These are phyloP conservation scores for Gandaritis pyraliata DNA, from an alignment of 2,888 invertebrate genomes.

Conservation along the genomic window DNA sequence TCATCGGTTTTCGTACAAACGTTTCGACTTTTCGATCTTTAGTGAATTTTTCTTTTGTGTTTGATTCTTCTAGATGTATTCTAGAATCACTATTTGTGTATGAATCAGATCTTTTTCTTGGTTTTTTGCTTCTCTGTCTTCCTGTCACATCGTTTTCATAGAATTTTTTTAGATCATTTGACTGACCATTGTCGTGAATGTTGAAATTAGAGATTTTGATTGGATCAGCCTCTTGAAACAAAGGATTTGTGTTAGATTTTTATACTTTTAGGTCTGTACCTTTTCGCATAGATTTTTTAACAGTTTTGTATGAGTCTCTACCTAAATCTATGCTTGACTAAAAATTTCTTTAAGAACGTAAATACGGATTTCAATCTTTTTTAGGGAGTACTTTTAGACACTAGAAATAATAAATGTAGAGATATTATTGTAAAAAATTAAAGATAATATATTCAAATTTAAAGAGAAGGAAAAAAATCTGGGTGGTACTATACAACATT, in stretches of 20 bases:
- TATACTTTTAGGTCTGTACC: background rate
- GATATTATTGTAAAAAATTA: too few species aligned
- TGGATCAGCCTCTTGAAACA: conserved; percentile 65
- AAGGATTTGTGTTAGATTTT: conserved; percentile 50
- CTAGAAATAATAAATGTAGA: too few species aligned
- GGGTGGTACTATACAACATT: too few species aligned
- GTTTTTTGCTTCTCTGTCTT: background rate
- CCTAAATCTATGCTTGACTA: too few species aligned
- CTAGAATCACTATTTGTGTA: background rate
- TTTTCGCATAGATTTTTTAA: too few species aligned
- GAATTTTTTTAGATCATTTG: background rate
- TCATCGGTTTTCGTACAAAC: background rate
- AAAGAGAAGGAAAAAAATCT: too few species aligned
- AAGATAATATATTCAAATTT: too few species aligned
- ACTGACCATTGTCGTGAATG: background rate
- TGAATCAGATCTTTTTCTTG: background rate
- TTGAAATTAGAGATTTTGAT: conserved; percentile 2
- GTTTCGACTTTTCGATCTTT: background rate
- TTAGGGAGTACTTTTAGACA: too few species aligned
- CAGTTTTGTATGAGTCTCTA: too few species aligned
- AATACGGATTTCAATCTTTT: too few species aligned
- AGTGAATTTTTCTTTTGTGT: background rate
- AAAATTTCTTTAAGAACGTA: too few species aligned
- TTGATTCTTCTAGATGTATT: background rate
- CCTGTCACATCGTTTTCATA: background rate